Base-by-base conservation (phyloP, 2,888 invertebrate genomes). In the Lepidocyrtoides sp. region DNA sequence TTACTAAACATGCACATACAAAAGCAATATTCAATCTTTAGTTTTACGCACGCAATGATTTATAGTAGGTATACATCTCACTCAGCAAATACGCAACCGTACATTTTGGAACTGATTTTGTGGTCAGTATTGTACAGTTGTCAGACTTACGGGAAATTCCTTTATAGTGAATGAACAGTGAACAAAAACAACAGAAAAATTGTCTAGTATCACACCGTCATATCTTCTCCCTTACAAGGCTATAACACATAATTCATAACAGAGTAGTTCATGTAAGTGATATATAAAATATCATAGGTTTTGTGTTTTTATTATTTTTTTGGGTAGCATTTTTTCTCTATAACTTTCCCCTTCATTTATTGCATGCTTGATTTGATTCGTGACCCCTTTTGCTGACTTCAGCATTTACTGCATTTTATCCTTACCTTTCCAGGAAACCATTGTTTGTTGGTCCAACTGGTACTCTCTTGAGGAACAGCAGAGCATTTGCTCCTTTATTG, bases 311-410 rank as follows among this genome's bases (percentile, higher is more conserved):
- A n/a, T n/a, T n/a, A n/a, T n/a, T 14, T 44, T 44, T 44, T 44
- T 8, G 10, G 44, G 44, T 12, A 44, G 12, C 14, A 44, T 44
- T 44, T n/a, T n/a, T 10, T 41, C n/a, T 60, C 8, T 60, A n/a
- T 26, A 60, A 36, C 66, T 79, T 66, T 51, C 32, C 51, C n/a
- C 41, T 41, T 75, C 87, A 32, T 77, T 79, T 87, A 77, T 77
- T 79, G 20, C 87, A 87, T 87, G 87, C 77, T 26, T 87, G 87
- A 87, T 79, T 87, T 87, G 63, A 79, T 87, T 77, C 87, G 48
- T 63, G 85, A 75, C 85, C 85, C 85, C 79, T 77, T 87, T 87
- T 87, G 87, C 87, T 87, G 77, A 87, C 48, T 44, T 79, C 77
- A 87, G 87, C 87, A 87, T 48, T 7, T 66, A 66, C 79, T 87